A percentile compares a stretch with the other conserved stretches of the same genome.
phyloP scores from a whole-genome alignment of 2,888 invertebrate genomes.

The Harmothoe impar region DNA sequence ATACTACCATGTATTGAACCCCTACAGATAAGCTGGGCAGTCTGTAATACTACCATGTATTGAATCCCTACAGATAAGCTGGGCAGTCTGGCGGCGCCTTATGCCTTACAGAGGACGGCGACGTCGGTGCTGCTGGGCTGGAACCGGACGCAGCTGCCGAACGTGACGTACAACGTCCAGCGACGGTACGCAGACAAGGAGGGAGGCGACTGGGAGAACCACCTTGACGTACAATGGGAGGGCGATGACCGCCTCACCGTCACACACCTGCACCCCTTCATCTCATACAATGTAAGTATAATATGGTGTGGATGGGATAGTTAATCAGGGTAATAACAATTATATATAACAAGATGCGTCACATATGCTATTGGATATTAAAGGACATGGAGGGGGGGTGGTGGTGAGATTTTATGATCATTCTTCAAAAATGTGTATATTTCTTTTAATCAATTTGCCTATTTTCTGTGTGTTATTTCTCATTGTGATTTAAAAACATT shows the following conservation, averaged over 20 bases:
- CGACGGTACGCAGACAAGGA: constrained; percentile 86
- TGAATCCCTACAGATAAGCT: constrained; percentile 36
- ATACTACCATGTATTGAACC: too few species aligned
- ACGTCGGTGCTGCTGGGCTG: constrained; percentile 92
- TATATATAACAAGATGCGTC: neutral
- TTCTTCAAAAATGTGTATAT: too few species aligned
- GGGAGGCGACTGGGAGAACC: constrained; percentile 92
- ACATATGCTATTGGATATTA: too few species aligned
- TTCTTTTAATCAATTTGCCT: too few species aligned
- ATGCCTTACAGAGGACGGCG: constrained; percentile 85
- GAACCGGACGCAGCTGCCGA: constrained; percentile 85
- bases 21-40: neutral
- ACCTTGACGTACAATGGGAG: constrained; percentile 78
- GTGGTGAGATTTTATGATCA: too few species aligned
- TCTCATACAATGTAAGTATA: constrained; percentile 91
- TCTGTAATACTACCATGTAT: neutral
- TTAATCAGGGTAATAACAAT: neutral
- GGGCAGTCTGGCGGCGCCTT: constrained; percentile 75
- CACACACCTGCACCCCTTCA: constrained; percentile 92
- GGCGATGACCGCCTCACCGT: constrained; percentile 84
- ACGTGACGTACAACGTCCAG: constrained; percentile 87
- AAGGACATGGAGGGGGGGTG: too few species aligned
- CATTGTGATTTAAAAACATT: too few species aligned
- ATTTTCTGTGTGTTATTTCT: too few species aligned
- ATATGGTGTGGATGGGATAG: too few species aligned